Conservation (phyloP, 2,113 vertebrate genomes). For the Ceyx cyanopectus region DNA sequence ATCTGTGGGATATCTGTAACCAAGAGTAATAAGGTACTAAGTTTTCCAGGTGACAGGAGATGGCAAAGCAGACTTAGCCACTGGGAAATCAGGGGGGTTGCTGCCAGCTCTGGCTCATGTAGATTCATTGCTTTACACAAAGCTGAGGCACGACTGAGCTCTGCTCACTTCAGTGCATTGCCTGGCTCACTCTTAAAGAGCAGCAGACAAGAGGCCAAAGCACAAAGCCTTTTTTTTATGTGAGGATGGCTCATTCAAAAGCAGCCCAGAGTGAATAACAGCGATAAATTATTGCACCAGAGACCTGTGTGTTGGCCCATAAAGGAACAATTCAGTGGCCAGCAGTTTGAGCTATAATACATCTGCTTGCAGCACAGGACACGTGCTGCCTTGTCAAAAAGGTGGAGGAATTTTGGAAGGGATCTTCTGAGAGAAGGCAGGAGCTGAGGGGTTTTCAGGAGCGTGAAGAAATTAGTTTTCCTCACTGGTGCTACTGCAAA, state of each 20-base stretch:
- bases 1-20: background rate
- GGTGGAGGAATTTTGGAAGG: background rate
- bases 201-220: background rate
- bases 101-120: background rate
- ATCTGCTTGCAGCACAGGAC: background rate
- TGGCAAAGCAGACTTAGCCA: background rate
- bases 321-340: background rate
- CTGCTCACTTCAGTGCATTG: background rate
- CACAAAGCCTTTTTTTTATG: background rate
- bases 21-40: background rate
- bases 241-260: background rate
- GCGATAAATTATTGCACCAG: background rate
- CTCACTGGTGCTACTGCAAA: background rate
- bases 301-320: fast-evolving
- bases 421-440: background rate
- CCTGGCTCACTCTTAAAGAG: background rate
- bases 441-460: background rate
- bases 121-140: background rate
- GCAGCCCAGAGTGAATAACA: background rate
- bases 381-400: background rate
- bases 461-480: background rate
- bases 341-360: background rate
- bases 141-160: background rate
- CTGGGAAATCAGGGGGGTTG: background rate
- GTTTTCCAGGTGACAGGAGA: background rate